A percentile compares a stretch with the other conserved stretches of the same genome.
These are phyloP conservation scores for Trinectes maculatus DNA, from an alignment of 2,113 vertebrate genomes.

Conservation along the genomic window DNA sequence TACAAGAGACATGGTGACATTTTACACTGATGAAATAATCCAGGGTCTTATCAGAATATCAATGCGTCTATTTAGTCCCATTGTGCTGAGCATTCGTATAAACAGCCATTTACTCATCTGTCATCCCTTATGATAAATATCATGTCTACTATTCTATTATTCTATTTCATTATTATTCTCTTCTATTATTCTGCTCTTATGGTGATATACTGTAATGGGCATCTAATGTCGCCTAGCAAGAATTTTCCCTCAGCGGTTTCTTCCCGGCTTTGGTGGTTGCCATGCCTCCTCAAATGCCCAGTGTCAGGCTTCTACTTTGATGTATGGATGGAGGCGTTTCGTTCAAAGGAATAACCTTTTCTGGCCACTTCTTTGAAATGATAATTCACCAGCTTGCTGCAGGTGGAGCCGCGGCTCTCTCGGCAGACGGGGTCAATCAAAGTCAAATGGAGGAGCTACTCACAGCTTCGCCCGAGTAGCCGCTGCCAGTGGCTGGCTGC, in stretches of 20 bases:
- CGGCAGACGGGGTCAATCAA: slow-evolving; percentile 73
- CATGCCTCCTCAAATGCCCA: slow-evolving; percentile 62
- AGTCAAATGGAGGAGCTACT: slow-evolving; percentile 73
- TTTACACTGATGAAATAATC: slow-evolving; percentile 70
- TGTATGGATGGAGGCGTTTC: slow-evolving; percentile 80
- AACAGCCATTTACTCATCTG: slow-evolving; percentile 62
- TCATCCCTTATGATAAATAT: slow-evolving; percentile 46
- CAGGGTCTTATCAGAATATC: slow-evolving; percentile 61
- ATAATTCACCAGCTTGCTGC: slow-evolving; percentile 75
- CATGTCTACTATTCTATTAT: too few relatives aligned
- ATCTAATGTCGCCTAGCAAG: slow-evolving; percentile 46
- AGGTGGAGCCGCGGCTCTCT: slow-evolving; percentile 65
- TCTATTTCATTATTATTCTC: too few relatives aligned
- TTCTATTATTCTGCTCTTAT: slow-evolving; percentile 33
- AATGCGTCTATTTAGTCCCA: slow-evolving; percentile 72
- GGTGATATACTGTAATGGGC: slow-evolving; percentile 26
- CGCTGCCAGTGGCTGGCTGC: slow-evolving; percentile 44
- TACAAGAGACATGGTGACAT: slow-evolving; percentile 43
- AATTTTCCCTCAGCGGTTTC: slow-evolving; percentile 67
- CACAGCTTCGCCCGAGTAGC: slow-evolving; percentile 45
- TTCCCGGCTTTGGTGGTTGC: slow-evolving; percentile 59
- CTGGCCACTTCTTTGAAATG: slow-evolving; percentile 81
- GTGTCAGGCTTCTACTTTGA: slow-evolving; percentile 75
- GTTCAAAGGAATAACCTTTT: slow-evolving; percentile 84
- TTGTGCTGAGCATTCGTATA: slow-evolving; percentile 61